phyloP scores from a whole-genome alignment of 2,888 invertebrate genomes.

The Invenusta paracnida region DNA sequence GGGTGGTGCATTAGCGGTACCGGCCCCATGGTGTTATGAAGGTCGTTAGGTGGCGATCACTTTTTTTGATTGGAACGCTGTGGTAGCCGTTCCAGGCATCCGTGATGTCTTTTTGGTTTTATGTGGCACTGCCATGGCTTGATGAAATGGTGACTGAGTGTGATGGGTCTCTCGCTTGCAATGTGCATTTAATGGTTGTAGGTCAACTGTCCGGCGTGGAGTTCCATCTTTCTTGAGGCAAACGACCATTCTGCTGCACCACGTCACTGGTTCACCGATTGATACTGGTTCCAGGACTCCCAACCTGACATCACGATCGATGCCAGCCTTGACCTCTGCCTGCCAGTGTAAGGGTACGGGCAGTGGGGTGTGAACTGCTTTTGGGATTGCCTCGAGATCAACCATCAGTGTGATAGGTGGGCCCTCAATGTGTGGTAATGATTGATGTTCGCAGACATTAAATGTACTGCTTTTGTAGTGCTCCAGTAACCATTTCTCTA shows the following conservation, averaged over 20 bases:
- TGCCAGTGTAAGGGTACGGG: conserved; percentile 51
- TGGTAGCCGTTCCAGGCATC: conserved; percentile 38
- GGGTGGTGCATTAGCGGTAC: not conserved
- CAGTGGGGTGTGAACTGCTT: conserved; percentile 49
- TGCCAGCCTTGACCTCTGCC: conserved; percentile 48
- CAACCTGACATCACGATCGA: conserved; percentile 48
- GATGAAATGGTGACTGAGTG: conserved; percentile 39
- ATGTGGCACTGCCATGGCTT: conserved; percentile 20
- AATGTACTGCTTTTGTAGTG: too few relatives aligned
- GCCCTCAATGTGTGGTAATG: too few relatives aligned
- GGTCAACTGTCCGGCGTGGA: conserved; percentile 46
- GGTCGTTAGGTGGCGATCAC: conserved; percentile 47
- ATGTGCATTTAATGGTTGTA: conserved; percentile 34
- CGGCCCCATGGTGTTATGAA: conserved; percentile 45
- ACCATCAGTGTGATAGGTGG: conserved; percentile 48
- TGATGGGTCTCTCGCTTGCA: conserved; percentile 34
- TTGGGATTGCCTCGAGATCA: conserved; percentile 48
- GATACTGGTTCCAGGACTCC: conserved; percentile 48
- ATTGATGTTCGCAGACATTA: too few relatives aligned
- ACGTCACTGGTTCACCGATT: conserved; percentile 48
- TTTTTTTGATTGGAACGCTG: conserved; percentile 23
- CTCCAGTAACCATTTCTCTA: too few relatives aligned
- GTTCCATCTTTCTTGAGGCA: conserved; percentile 47
- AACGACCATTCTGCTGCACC: conserved; percentile 48
- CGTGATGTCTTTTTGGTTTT: conserved; percentile 16